Conservation (phyloP, 2,797 vertebrate species). For the Liasis olivaceus region DNA sequence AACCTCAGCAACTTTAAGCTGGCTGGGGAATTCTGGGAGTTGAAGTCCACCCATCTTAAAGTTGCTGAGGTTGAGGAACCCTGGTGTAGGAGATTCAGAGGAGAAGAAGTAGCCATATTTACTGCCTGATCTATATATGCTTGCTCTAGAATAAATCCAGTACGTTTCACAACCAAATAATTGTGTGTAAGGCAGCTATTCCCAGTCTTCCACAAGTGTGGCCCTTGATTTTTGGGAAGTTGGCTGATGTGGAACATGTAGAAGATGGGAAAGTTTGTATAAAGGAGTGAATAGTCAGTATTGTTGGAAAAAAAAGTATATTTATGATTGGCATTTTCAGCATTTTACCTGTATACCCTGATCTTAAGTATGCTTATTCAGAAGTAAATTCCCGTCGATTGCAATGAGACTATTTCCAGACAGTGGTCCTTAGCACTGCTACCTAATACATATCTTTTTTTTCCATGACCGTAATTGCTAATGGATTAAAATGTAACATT, state of each 20-base stretch:
- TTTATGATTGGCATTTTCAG: not conserved
- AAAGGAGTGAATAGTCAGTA: not conserved
- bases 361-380: not conserved
- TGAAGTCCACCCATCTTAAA: no score
- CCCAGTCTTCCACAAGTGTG: not conserved
- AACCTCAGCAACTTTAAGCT: no score
- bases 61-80: no score
- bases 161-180: not conserved
- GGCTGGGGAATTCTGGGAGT: no score
- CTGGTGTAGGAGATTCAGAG: not conserved
- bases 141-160: not conserved
- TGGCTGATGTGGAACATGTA: not conserved
- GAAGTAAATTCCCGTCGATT: not conserved
- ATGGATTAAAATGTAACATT: not conserved
- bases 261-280: not conserved
- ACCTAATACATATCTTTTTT: not conserved
- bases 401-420: not conserved
- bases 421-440: not conserved
- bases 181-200: not conserved
- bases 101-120: not conserved
- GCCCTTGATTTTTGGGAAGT: not conserved
- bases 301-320: not conserved
- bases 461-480: not conserved
- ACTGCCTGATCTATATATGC: not conserved
- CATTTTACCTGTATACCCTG: not conserved